A percentile compares a stretch with the other conserved stretches of the same genome.
Evolutionary conservation across 53 echinoderm and acorn worm species (phyloP).

Genomic region (Hippasteria phrygiana): DNA sequence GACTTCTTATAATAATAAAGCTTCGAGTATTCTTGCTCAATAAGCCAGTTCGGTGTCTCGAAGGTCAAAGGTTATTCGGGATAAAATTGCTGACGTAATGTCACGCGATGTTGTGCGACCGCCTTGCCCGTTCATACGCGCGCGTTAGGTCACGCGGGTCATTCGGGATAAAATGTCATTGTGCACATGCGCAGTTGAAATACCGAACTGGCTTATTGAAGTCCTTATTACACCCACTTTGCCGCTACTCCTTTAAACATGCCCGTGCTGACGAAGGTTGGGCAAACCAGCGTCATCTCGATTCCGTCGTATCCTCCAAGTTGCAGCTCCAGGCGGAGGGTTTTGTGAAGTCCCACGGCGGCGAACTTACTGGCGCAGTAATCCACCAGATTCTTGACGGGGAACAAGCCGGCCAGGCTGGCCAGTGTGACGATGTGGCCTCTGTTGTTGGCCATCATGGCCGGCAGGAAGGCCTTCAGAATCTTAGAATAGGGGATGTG

Average conservation of each 20-base stretch:
- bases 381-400: slow-evolving; percentile 77
- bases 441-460: slow-evolving; percentile 82
- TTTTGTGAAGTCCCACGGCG: slow-evolving; percentile 88
- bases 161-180: too few relatives aligned
- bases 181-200: too few relatives aligned
- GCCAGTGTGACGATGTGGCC: slow-evolving; percentile 96
- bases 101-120: too few relatives aligned
- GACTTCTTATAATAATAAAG: too few relatives aligned
- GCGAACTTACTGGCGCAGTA: slow-evolving; percentile 96
- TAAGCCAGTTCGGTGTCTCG: too few relatives aligned
- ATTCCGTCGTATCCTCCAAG: slow-evolving; percentile 71
- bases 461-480: slow-evolving; percentile 90
- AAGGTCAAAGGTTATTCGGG: too few relatives aligned
- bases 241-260: slow-evolving; percentile 88
- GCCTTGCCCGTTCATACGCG: too few relatives aligned
- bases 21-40: too few relatives aligned
- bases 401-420: slow-evolving; percentile 84
- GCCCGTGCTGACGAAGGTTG: slow-evolving; percentile 87
- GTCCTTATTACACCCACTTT: slow-evolving; percentile 76
- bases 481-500: slow-evolving; percentile 59
- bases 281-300: slow-evolving; percentile 87
- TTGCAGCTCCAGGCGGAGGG: slow-evolving; percentile 77
- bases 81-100: too few relatives aligned
- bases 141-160: too few relatives aligned
- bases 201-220: too few relatives aligned